A percentile compares a stretch with the other conserved stretches of the same genome.
These are phyloP conservation scores for Rhyzopertha dominica DNA, from an alignment of 1,140 invertebrate genomes.

Conservation along the genomic window DNA sequence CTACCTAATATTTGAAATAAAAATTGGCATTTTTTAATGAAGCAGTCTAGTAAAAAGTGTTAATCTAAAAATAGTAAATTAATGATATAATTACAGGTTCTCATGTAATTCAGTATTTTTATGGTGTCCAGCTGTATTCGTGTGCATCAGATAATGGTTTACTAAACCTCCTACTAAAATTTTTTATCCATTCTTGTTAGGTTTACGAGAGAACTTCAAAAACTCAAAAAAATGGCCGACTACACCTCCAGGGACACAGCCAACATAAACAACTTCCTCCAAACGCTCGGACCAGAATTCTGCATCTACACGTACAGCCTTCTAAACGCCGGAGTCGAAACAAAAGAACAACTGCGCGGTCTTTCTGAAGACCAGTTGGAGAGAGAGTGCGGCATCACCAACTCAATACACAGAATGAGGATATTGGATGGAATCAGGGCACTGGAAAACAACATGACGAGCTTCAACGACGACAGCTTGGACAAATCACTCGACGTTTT, in stretches of 20 bases:
- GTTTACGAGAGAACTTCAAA: constrained; percentile 91
- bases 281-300: constrained; percentile 82
- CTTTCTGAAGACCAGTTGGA: constrained; percentile 88
- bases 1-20: too few species aligned
- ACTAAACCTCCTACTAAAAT: too few species aligned
- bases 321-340: constrained; percentile 90
- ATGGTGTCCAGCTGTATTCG: too few species aligned
- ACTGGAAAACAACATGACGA: constrained; percentile 43
- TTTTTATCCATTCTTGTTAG: constrained; percentile 45
- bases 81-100: too few species aligned
- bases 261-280: constrained; percentile 87
- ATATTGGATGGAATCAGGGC: constrained; percentile 81
- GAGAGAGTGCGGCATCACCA: constrained; percentile 84
- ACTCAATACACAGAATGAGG: constrained; percentile 89
- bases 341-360: constrained; percentile 68
- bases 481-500: constrained; percentile 94
- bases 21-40: too few species aligned
- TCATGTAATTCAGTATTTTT: too few species aligned
- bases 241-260: constrained; percentile 92
- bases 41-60: too few species aligned
- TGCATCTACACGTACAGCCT: constrained; percentile 96
- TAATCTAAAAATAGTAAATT: too few species aligned
- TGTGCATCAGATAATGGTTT: too few species aligned
- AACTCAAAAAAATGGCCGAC: constrained; percentile 94
- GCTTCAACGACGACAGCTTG: constrained; percentile 65